These are phyloP conservation scores for Acanthornis magna DNA, from an alignment of 2,797 vertebrate species.

Conservation along the genomic window DNA sequence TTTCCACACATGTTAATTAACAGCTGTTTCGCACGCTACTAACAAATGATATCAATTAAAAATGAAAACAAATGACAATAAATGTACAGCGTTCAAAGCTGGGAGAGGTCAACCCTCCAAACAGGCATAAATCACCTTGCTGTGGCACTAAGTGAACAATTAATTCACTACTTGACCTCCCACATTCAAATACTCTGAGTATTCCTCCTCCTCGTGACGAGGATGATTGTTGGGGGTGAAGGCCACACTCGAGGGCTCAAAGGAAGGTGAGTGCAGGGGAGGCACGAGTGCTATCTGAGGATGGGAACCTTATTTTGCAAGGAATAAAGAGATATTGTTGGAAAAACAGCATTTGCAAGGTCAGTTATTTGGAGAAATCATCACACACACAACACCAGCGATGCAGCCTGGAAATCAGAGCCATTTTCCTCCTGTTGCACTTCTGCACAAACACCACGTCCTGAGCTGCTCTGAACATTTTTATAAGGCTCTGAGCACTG, in stretches of 20 bases:
- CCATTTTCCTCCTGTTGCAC: fast-evolving
- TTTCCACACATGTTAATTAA: background rate
- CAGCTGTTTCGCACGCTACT: background rate
- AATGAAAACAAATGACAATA: slow-evolving; percentile 12
- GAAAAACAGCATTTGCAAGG: background rate
- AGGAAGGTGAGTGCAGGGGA: background rate
- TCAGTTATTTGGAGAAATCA: background rate
- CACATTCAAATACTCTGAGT: fast-evolving
- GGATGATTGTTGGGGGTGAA: background rate
- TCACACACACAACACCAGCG: background rate
- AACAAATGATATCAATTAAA: slow-evolving; percentile 8
- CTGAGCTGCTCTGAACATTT: background rate
- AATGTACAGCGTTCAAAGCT: background rate
- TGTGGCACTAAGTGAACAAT: background rate
- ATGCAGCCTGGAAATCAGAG: background rate
- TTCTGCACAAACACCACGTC: fast-evolving
- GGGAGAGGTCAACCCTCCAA: background rate
- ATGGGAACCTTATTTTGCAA: background rate
- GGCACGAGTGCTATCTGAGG: background rate
- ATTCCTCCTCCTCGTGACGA: background rate
- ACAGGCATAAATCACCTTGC: background rate
- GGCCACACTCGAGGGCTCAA: background rate
- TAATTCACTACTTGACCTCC: background rate
- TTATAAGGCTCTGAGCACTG: background rate
- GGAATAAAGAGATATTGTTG: background rate